Percentiles rank a stretch among this genome's conserved stretches.
These are phyloP conservation scores for Salpingus planirostris DNA, from an alignment of 2,888 invertebrate genomes.

Conservation along the genomic window DNA sequence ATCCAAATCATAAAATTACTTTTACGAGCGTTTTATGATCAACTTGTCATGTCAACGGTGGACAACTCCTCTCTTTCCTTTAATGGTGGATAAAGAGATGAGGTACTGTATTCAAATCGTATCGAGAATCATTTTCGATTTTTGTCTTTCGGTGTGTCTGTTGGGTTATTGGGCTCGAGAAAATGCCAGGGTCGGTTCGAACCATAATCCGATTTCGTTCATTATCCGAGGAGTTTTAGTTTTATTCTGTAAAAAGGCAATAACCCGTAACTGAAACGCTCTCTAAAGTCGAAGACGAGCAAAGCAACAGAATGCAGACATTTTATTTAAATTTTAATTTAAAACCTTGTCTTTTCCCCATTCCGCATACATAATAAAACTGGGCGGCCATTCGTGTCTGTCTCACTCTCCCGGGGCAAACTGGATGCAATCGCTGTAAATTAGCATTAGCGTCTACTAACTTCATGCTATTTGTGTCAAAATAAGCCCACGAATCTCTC, in stretches of 20 bases:
- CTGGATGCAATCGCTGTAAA: slow-evolving; percentile 41
- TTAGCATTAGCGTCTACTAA: slow-evolving; percentile 41
- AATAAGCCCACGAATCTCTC: slow-evolving; percentile 36
- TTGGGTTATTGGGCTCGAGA: no score
- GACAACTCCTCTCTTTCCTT: slow-evolving; percentile 30
- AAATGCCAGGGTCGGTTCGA: slow-evolving; percentile 3
- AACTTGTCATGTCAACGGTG: slow-evolving; percentile 36
- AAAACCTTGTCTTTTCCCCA: slow-evolving; percentile 36
- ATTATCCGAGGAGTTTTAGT: slow-evolving; percentile 16
- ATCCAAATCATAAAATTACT: slow-evolving; percentile 37
- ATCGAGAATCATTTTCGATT: no score
- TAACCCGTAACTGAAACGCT: slow-evolving; percentile 19
- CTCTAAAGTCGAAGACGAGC: slow-evolving; percentile 18
- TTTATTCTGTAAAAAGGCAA: slow-evolving; percentile 22
- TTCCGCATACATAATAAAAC: slow-evolving; percentile 35
- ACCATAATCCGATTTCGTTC: slow-evolving; percentile 23
- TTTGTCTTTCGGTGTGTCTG: background rate
- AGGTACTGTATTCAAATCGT: slow-evolving; percentile 21
- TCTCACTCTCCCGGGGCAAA: slow-evolving; percentile 17
- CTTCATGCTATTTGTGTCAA: slow-evolving; percentile 40
- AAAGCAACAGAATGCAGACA: slow-evolving; percentile 36
- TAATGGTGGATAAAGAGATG: slow-evolving; percentile 24
- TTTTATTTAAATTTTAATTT: slow-evolving; percentile 41
- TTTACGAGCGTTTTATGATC: slow-evolving; percentile 38
- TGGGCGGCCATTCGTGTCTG: slow-evolving; percentile 33